These are phyloP conservation scores for Mormyrus iriodes DNA, from an alignment of 2,113 vertebrate genomes.

Conservation along the genomic window DNA sequence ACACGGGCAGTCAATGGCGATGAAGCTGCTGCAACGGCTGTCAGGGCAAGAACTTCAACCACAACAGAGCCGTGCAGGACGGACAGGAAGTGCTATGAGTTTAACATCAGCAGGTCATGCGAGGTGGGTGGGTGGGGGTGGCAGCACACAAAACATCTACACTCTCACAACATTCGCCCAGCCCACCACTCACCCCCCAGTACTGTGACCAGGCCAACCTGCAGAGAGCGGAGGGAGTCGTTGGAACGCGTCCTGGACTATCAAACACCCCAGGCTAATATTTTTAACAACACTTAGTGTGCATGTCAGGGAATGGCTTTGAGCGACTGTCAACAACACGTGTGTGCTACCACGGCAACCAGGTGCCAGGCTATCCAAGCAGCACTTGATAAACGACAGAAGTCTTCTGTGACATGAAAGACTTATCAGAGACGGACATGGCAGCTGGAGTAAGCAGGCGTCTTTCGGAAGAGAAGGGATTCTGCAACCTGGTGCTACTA, in stretches of 20 bases:
- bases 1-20: neutral
- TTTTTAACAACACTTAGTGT: neutral
- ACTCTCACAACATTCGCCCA: conserved; percentile 3
- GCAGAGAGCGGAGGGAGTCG: conserved; percentile 13
- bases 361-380: neutral
- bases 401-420: neutral
- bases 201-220: conserved; percentile 17
- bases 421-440: neutral
- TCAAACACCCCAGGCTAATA: neutral
- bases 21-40: neutral
- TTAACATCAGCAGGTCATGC: conserved; percentile 14
- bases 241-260: conserved; percentile 2
- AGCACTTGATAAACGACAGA: neutral
- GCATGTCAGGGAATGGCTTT: neutral
- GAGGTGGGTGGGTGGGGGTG: neutral
- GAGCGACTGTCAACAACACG: neutral
- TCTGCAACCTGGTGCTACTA: neutral
- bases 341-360: neutral
- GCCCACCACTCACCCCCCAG: conserved; percentile 10
- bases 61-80: neutral
- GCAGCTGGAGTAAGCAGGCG: neutral
- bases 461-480: neutral
- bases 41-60: conserved; percentile 9
- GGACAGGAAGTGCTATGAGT: conserved; percentile 11
- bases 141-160: neutral